Percentiles rank a stretch among this genome's conserved stretches.
Conservation (phyloP, 2,113 vertebrate species). For the Speoplatyrhinus poulsoni region DNA sequence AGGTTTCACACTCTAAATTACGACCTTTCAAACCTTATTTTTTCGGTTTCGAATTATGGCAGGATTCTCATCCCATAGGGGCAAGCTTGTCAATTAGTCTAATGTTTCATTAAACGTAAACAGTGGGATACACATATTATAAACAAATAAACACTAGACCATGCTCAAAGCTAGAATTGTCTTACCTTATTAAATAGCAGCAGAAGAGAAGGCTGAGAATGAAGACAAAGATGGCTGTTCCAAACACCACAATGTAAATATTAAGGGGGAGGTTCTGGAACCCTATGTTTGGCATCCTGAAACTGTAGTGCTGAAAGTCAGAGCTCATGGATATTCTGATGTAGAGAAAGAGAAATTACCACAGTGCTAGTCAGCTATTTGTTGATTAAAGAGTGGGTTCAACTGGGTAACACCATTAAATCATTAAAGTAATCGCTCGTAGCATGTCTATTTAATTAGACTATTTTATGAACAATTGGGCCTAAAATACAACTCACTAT, state of each 20-base stretch:
- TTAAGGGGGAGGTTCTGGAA: constrained; percentile 99
- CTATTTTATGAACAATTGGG: no score
- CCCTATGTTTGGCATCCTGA: constrained; percentile 99
- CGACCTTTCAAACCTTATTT: no score
- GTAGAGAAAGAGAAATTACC: constrained; percentile 32
- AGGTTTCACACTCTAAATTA: no score
- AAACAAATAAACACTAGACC: not conserved
- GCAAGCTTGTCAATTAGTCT: not conserved
- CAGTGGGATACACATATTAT: not conserved
- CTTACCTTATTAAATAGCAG: constrained; percentile 98
- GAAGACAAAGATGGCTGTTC: constrained; percentile 98
- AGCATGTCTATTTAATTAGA: no score
- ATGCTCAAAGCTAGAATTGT: constrained; percentile 4
- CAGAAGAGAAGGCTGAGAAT: constrained; percentile 99
- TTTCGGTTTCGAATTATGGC: no score
- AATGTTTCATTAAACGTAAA: constrained; percentile 9
- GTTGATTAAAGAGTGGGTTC: no score
- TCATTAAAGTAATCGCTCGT: no score
- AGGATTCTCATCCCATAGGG: no score
- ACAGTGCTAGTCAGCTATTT: not conserved
- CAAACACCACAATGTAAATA: constrained; percentile 99
- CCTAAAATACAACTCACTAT: not conserved
- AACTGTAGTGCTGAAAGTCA: constrained; percentile 92
- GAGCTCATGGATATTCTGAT: constrained; percentile 95
- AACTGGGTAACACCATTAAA: no score